Evolutionary conservation across 2,113 vertebrate genomes (phyloP).

Genomic region (Lophotis ruficrista): DNA sequence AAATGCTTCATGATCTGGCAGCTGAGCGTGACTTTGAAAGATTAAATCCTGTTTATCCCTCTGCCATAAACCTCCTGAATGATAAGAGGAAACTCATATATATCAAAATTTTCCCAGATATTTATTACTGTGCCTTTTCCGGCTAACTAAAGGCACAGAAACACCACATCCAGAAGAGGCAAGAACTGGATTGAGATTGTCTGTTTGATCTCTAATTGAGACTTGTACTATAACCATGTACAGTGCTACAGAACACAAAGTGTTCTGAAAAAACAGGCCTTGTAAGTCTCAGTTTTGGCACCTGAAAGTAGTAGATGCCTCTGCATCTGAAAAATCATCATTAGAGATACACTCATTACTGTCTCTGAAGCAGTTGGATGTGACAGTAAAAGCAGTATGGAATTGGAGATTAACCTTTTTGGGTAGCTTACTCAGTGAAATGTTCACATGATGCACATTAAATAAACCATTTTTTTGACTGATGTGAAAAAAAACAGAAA

Average conservation of each 20-base stretch:
- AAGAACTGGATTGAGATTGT: background rate
- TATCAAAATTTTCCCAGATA: background rate
- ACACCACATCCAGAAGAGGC: background rate
- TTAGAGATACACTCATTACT: background rate
- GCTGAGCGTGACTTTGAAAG: background rate
- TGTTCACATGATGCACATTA: conserved; percentile 15
- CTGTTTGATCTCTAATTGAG: background rate
- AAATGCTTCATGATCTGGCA: background rate
- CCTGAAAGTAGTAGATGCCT: background rate
- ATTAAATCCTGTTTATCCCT: background rate
- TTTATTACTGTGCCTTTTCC: background rate
- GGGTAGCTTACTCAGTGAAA: background rate
- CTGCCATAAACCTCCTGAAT: background rate
- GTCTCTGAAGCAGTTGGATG: conserved; percentile 8
- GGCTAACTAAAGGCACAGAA: background rate
- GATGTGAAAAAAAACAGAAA: background rate
- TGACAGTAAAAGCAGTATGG: background rate
- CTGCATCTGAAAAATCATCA: conserved; percentile 12
- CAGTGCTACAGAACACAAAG: background rate
- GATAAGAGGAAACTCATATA: background rate
- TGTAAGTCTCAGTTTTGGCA: conserved; percentile 17
- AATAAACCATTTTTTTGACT: conserved; percentile 25
- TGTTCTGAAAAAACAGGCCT: background rate
- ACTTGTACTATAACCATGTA: background rate
- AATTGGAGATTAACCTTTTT: conserved; percentile 41